Evolutionary conservation across 2,113 vertebrate genomes (phyloP).

Genomic region (Phycodurus eques): DNA sequence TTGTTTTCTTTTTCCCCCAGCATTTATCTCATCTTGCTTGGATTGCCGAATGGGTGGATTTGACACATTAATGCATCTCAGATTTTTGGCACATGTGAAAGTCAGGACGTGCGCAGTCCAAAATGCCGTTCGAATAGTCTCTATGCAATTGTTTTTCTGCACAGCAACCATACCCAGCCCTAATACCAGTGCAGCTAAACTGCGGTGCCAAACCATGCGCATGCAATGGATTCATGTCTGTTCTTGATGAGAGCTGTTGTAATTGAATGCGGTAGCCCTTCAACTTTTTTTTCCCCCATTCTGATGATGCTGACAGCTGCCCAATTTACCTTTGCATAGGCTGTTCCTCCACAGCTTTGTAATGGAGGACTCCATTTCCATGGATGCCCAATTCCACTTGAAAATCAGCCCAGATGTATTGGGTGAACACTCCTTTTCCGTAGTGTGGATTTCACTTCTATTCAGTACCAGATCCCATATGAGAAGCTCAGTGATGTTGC

Average conservation of each 20-base stretch:
- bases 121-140: slow-evolving; percentile 33
- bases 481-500: slow-evolving; percentile 72
- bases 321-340: slow-evolving; percentile 70
- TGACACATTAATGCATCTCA: slow-evolving; percentile 25
- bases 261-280: slow-evolving; percentile 1
- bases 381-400: slow-evolving; percentile 55
- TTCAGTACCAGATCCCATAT: slow-evolving; percentile 72
- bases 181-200: slow-evolving; percentile 13
- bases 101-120: slow-evolving; percentile 11
- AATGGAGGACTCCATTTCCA: slow-evolving; percentile 66
- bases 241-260: slow-evolving; percentile 14
- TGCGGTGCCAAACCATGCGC: slow-evolving; percentile 11
- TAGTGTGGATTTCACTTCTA: slow-evolving; percentile 55
- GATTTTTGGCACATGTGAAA: slow-evolving; percentile 29
- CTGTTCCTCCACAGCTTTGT: slow-evolving; percentile 39
- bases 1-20: not conserved
- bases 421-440: slow-evolving; percentile 70
- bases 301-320: slow-evolving; percentile 3
- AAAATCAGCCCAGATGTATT: slow-evolving; percentile 67
- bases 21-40: slow-evolving; percentile 13
- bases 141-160: slow-evolving; percentile 28
- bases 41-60: slow-evolving; percentile 34
- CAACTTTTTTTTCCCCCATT: not conserved
- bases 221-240: not conserved
- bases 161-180: slow-evolving; percentile 38